Evolutionary conservation across 2,888 invertebrate genomes (phyloP).

Genomic region (Idaea straminata): DNA sequence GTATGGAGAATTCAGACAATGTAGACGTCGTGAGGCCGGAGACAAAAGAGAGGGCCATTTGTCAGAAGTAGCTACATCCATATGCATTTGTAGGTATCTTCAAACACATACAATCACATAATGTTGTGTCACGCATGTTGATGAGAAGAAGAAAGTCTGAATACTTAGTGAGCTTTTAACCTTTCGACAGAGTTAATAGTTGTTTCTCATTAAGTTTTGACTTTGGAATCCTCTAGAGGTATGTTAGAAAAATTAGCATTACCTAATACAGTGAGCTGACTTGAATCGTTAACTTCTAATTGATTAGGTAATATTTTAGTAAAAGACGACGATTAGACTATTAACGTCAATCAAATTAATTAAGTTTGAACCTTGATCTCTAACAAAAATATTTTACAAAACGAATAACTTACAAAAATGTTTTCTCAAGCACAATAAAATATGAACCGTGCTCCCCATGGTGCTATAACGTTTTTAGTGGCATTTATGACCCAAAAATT

Average conservation of each 20-base stretch:
- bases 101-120: constrained; percentile 43
- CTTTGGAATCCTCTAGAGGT: neutral
- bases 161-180: constrained; percentile 3
- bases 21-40: constrained; percentile 53
- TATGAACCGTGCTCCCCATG: neutral
- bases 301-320: neutral
- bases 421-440: neutral
- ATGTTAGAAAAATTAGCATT: neutral
- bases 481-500: constrained; percentile 1
- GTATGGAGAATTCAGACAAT: constrained; percentile 37
- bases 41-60: constrained; percentile 66
- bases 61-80: constrained; percentile 42
- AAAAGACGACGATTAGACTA: neutral
- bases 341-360: neutral
- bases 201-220: neutral
- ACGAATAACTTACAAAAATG: neutral
- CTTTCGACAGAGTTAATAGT: neutral
- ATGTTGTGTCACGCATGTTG: constrained; percentile 51
- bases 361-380: neutral
- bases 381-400: neutral
- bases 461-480: neutral
- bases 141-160: constrained; percentile 41
- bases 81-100: neutral
- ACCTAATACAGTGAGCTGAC: constrained; percentile 1
- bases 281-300: neutral